phyloP scores from a whole-genome alignment of 2,888 invertebrate genomes.

The Scaptomyza parva region DNA sequence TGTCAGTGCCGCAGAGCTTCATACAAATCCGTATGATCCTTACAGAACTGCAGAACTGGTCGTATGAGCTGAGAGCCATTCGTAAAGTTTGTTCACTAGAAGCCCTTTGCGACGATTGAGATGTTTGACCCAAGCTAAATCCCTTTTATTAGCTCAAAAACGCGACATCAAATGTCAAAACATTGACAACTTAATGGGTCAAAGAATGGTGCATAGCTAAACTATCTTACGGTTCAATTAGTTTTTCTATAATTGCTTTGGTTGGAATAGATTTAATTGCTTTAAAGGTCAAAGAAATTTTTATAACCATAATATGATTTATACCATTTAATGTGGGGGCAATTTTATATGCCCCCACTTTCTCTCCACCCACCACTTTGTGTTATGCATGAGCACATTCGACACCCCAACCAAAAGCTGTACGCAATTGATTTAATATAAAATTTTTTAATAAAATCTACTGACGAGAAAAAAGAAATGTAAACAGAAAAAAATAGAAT shows the following conservation, averaged over 20 bases:
- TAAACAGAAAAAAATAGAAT: conserved; percentile 40
- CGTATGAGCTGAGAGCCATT: conserved; percentile 21
- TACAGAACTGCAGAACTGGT: conserved; percentile 39
- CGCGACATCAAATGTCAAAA: conserved; percentile 41
- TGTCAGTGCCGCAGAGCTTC: conserved; percentile 57
- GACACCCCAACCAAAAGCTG: conserved; percentile 65
- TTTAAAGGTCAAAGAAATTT: conserved; percentile 4
- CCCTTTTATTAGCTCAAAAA: conserved; percentile 26
- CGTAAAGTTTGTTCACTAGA: background rate
- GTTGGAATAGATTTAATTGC: conserved; percentile 8
- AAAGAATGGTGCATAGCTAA: background rate
- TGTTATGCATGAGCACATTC: conserved; percentile 71
- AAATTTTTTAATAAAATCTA: conserved; percentile 76
- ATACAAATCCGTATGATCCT: conserved; percentile 44
- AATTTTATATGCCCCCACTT: background rate
- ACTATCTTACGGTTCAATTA: conserved; percentile 27
- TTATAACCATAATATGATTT: conserved; percentile 45
- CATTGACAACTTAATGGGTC: conserved; percentile 56
- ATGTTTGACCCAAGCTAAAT: too few relatives aligned
- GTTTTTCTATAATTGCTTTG: conserved; percentile 11
- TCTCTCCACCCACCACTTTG: conserved; percentile 13
- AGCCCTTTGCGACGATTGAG: conserved; percentile 1
- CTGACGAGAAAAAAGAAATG: conserved; percentile 48
- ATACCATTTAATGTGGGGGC: conserved; percentile 36
- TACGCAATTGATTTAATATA: conserved; percentile 77